Percentiles rank a stretch among this genome's conserved stretches.
Conservation (phyloP, 2,888 invertebrate genomes). For the Thera britannica region DNA sequence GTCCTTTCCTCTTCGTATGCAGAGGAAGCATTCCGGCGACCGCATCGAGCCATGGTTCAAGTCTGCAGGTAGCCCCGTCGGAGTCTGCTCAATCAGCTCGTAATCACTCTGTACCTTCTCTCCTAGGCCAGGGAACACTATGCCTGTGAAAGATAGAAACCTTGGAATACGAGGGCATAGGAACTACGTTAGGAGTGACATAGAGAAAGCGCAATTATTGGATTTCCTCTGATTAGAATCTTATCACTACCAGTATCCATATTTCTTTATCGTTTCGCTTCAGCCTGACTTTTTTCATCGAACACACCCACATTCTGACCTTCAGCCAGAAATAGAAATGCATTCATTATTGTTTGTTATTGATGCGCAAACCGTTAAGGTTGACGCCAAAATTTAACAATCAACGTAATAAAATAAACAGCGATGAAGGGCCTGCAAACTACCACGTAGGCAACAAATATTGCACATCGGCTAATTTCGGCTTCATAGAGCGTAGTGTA, state of each 20-base stretch:
- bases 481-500: too few relatives aligned
- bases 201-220: slow-evolving; percentile 14
- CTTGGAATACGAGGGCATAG: not conserved
- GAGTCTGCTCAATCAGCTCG: slow-evolving; percentile 90
- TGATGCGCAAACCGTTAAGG: not conserved
- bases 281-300: not conserved
- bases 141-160: slow-evolving; percentile 52
- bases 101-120: slow-evolving; percentile 93
- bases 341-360: slow-evolving; percentile 7
- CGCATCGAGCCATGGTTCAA: slow-evolving; percentile 98
- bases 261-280: not conserved
- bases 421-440: not conserved
- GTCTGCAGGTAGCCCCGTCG: slow-evolving; percentile 95
- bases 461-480: too few relatives aligned
- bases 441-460: not conserved
- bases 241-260: slow-evolving; percentile 10
- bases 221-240: slow-evolving; percentile 13
- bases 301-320: slow-evolving; percentile 19
- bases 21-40: slow-evolving; percentile 96
- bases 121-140: slow-evolving; percentile 92
- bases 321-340: slow-evolving; percentile 19
- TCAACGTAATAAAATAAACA: not conserved
- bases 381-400: not conserved
- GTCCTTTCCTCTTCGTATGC: slow-evolving; percentile 95
- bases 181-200: slow-evolving; percentile 14